Evolutionary conservation across 2,888 invertebrate species (phyloP).

Genomic region (Altica lythri): DNA sequence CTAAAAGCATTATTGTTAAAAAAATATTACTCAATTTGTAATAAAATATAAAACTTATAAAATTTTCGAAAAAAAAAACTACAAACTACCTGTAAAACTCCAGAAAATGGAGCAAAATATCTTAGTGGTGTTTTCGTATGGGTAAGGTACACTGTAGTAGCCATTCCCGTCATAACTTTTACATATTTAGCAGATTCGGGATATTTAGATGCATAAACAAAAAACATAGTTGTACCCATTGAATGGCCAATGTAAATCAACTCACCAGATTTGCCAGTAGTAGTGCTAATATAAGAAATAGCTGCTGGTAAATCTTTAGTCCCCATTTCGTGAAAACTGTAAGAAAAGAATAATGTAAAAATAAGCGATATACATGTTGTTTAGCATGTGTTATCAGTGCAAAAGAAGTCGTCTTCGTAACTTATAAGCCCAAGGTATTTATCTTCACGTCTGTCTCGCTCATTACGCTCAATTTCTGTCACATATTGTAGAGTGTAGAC

Average conservation of each 20-base stretch:
- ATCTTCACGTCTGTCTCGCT: too few species aligned
- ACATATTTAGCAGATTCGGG: constrained; percentile 70
- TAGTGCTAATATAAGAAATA: constrained; percentile 69
- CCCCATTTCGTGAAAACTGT: constrained; percentile 89
- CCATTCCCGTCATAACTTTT: constrained; percentile 69
- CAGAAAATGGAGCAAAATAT: constrained; percentile 68
- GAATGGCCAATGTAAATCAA: constrained; percentile 87
- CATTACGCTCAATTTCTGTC: too few species aligned
- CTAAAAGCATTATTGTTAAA: too few species aligned
- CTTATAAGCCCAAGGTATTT: too few species aligned
- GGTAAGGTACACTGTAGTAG: constrained; percentile 72
- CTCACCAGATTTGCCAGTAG: constrained; percentile 59
- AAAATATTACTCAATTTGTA: background rate
- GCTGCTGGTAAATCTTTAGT: constrained; percentile 84
- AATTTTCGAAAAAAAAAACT: too few species aligned
- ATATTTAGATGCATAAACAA: constrained; percentile 70
- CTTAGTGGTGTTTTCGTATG: constrained; percentile 70
- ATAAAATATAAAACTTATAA: background rate
- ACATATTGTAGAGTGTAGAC: too few species aligned
- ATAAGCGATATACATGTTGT: too few species aligned
- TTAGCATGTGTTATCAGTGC: too few species aligned
- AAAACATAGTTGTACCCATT: constrained; percentile 83
- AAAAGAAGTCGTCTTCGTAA: too few species aligned
- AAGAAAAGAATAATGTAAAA: constrained; percentile 10
- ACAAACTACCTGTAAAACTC: constrained; percentile 55